Base-by-base conservation (phyloP, 2,113 vertebrate genomes). In the Pavo muticus region DNA sequence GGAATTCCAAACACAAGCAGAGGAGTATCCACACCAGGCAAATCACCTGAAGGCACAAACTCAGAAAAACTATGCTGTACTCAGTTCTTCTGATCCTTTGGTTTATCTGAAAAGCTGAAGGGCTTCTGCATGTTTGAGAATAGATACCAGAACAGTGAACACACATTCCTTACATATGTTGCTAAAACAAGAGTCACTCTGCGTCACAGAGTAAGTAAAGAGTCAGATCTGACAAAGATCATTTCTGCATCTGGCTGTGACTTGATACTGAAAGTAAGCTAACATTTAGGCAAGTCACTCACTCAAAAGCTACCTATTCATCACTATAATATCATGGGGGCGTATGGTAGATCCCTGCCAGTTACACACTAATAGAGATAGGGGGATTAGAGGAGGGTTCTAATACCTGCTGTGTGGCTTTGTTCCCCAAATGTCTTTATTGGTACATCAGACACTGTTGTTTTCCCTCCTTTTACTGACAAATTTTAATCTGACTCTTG, bases 81-180 rank as follows among this genome's bases (percentile, higher is more conserved):
- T 83, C 40, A n/a, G 29, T 40, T 40, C 19, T 44, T 70, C 54
- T 23, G 7, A 47, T 52, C 18, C 16, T 44, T 63, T 39, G 64
- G 21, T 32, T 81, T 54, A 37, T n/a, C 40, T 16, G n/a, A 71
- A n/a, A 23, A 70, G 44, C 21, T 77, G 64, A 56, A 84, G 48
- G 40, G 6, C 17, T 76, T 35, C 10, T 14, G 24, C 8, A 10
- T 61, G 14, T 39, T 88, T 32, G 24, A 70, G 44, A 37, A 44
- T 48, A 73, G 59, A 61, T 29, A 39, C 4, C 25, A 57, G 23
- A 61, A 54, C 4, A 89, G 13, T 8, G 23, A 81, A 52, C 39
- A 54, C 32, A 23, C 4, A 0, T 59, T 74, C 4, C 20, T 3
- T 5, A 32, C 0, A 0, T 4, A 4, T n/a, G 59, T 42, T 21